A percentile compares a stretch with the other conserved stretches of the same genome.
phyloP scores from a whole-genome alignment of 2,888 invertebrate species.

The Teleiodes luculella region DNA sequence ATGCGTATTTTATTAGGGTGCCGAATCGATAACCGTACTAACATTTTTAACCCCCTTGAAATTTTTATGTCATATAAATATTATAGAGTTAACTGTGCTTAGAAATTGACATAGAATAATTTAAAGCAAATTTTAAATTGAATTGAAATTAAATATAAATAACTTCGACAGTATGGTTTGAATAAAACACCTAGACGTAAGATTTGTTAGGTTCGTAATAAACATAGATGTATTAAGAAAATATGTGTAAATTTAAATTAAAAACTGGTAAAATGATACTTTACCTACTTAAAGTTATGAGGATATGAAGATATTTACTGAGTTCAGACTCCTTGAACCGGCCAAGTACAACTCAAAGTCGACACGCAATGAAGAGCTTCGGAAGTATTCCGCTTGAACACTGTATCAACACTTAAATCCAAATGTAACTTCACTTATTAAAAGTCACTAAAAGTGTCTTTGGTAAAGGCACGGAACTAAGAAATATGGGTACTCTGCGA shows the following conservation, averaged over 20 bases:
- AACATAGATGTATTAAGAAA: no score
- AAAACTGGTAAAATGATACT: background rate
- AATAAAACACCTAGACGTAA: no score
- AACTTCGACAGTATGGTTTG: no score
- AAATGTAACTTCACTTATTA: conserved; percentile 24
- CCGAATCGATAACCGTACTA: conserved; percentile 62
- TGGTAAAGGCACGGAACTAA: conserved; percentile 19
- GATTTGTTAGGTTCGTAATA: no score
- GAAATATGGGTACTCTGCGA: conserved; percentile 20
- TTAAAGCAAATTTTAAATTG: background rate
- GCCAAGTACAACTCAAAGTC: background rate
- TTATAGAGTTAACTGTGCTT: conserved; percentile 32
- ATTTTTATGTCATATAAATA: conserved; percentile 43
- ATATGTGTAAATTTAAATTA: no score
- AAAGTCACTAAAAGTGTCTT: conserved; percentile 30
- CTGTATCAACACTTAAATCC: conserved; percentile 20
- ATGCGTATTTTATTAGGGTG: conserved; percentile 71
- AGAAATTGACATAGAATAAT: conserved; percentile 34
- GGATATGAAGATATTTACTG: conserved; percentile 1
- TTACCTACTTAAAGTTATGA: conserved; percentile 9
- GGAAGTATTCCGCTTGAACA: conserved; percentile 22
- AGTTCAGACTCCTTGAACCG: conserved; percentile 13
- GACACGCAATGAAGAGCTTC: background rate
- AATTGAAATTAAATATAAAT: background rate
- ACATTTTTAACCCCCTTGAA: conserved; percentile 48